Evolutionary conservation across 1,140 invertebrate genomes (phyloP).

Genomic region (Cyclina sinensis): DNA sequence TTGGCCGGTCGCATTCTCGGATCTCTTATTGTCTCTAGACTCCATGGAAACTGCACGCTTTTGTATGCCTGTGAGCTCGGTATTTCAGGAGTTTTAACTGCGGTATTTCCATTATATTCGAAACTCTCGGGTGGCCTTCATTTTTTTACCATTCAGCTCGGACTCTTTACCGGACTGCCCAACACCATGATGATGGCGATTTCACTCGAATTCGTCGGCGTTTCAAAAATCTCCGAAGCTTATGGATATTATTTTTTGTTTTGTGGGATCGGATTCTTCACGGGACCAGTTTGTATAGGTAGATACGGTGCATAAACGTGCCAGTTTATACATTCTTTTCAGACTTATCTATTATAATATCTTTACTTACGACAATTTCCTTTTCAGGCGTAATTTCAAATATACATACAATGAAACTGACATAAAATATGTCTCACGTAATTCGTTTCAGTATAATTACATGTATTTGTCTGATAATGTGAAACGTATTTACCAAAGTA

Average conservation of each 20-base stretch:
- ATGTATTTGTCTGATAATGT: too few species aligned
- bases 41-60: background rate
- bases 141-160: constrained; percentile 46
- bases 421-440: background rate
- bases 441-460: too few species aligned
- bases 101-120: constrained; percentile 45
- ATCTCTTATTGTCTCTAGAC: constrained; percentile 3
- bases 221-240: constrained; percentile 48
- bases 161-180: constrained; percentile 49
- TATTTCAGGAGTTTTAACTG: constrained; percentile 30
- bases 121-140: background rate
- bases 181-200: constrained; percentile 58
- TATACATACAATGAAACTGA: background rate
- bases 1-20: constrained; percentile 23
- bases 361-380: background rate
- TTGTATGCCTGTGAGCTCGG: background rate
- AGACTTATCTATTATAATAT: background rate
- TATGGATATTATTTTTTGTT: constrained; percentile 53
- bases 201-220: constrained; percentile 34
- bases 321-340: background rate
- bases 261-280: constrained; percentile 40
- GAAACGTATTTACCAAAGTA: too few species aligned
- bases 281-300: constrained; percentile 51
- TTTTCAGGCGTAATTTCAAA: background rate
- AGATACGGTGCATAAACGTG: background rate